phyloP scores from a whole-genome alignment of 2,113 vertebrate species.

The Turnix velox region DNA sequence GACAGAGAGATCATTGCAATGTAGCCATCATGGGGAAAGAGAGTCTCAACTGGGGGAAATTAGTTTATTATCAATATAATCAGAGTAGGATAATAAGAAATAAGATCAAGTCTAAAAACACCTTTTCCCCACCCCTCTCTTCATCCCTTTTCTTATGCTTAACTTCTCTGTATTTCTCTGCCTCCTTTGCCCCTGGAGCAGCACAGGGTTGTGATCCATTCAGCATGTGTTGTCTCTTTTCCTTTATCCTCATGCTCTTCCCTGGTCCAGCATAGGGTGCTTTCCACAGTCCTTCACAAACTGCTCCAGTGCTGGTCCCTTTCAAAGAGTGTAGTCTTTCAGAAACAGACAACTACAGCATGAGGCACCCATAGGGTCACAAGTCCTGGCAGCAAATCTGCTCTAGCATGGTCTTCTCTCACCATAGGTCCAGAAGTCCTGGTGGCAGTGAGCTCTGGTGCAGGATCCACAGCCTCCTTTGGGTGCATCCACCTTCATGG shows the following conservation, averaged over 20 bases:
- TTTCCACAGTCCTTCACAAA: background rate
- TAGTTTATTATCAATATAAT: background rate
- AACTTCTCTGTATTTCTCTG: background rate
- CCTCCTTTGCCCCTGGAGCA: rapidly evolving
- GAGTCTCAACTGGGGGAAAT: background rate
- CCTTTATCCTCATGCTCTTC: background rate
- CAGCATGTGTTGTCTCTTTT: background rate
- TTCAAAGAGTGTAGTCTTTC: background rate
- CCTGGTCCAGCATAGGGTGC: background rate
- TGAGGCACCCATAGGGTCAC: too few species aligned
- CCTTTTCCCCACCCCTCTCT: rapidly evolving
- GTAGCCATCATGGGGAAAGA: background rate
- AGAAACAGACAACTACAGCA: too few species aligned
- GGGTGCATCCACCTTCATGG: rapidly evolving
- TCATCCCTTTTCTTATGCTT: background rate
- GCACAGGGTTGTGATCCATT: background rate
- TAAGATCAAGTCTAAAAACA: background rate
- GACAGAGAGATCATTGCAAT: background rate
- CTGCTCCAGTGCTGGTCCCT: background rate
- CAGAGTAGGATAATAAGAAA: background rate
- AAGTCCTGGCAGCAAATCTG: too few species aligned
- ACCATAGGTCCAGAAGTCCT: background rate
- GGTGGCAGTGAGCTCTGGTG: background rate
- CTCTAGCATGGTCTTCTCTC: background rate
- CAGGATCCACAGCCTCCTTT: rapidly evolving